phyloP scores from a whole-genome alignment of 2,888 invertebrate genomes.

The Drosophila austrosaltans region DNA sequence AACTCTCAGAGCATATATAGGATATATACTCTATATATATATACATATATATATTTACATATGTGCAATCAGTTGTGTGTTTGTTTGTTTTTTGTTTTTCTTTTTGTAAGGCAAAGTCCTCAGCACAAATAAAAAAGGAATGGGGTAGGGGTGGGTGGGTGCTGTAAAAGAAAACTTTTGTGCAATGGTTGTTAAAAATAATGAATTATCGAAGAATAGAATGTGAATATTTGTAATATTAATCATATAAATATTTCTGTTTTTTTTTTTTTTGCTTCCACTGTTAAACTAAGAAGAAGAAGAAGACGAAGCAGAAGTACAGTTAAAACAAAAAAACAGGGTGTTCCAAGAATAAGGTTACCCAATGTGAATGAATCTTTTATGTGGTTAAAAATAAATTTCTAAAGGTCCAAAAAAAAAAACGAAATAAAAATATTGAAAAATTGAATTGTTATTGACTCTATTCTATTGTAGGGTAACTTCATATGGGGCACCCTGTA shows the following conservation, averaged over 20 bases:
- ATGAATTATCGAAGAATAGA: not conserved
- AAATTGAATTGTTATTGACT: not conserved
- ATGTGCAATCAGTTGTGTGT: not conserved
- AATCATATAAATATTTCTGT: not conserved
- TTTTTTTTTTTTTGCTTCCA: not conserved
- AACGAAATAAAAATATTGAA: not conserved
- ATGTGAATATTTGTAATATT: not conserved
- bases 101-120: not conserved
- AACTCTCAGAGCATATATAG: not conserved
- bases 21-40: not conserved
- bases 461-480: not conserved
- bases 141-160: constrained; percentile 27
- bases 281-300: not conserved
- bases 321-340: not conserved
- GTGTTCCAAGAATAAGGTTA: not conserved
- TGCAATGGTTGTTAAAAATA: constrained; percentile 52
- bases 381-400: not conserved
- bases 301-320: not conserved
- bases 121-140: constrained; percentile 6
- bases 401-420: constrained; percentile 2
- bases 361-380: not conserved
- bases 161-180: constrained; percentile 30
- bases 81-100: not conserved
- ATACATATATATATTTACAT: constrained; percentile 1
- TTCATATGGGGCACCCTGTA: not conserved